These are phyloP conservation scores for Camptogramma bilineatum DNA, from an alignment of 2,888 invertebrate genomes.

Conservation along the genomic window DNA sequence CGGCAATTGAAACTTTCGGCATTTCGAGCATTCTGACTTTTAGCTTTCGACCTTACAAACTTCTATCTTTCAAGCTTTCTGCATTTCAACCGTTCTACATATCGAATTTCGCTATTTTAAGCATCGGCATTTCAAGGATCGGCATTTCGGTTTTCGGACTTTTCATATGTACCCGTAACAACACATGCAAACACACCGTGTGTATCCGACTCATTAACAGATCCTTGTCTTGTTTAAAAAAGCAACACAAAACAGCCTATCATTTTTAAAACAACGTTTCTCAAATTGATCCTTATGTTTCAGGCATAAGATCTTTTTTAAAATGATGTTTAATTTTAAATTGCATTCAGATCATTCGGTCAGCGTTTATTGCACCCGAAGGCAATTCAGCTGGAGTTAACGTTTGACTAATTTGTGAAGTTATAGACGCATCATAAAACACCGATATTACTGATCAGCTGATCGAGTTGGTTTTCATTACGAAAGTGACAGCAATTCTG, in stretches of 20 bases:
- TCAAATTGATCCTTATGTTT: conserved; percentile 44
- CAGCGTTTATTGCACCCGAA: conserved; percentile 82
- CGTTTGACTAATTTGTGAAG: conserved; percentile 84
- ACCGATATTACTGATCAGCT: conserved; percentile 68
- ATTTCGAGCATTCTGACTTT: too few relatives aligned
- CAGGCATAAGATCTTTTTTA: conserved; percentile 42
- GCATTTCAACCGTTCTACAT: too few relatives aligned
- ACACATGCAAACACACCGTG: conserved; percentile 76
- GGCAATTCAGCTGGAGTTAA: conserved; percentile 78
- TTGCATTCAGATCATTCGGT: conserved; percentile 73
- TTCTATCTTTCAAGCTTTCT: too few relatives aligned
- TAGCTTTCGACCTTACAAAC: too few relatives aligned
- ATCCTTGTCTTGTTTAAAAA: conserved; percentile 63
- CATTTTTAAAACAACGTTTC: background rate
- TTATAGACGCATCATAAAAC: conserved; percentile 73
- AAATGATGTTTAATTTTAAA: conserved; percentile 51
- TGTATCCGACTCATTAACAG: conserved; percentile 81
- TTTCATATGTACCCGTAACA: too few relatives aligned
- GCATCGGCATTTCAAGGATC: too few relatives aligned
- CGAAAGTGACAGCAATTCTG: conserved; percentile 24
- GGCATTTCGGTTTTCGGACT: too few relatives aligned
- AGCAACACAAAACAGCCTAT: conserved; percentile 46
- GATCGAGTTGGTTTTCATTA: conserved; percentile 49
- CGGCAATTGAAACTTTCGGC: too few relatives aligned
- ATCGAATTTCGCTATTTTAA: too few relatives aligned